Evolutionary conservation across 2,797 vertebrate genomes (phyloP).

Genomic region (Holocentrus rufus): DNA sequence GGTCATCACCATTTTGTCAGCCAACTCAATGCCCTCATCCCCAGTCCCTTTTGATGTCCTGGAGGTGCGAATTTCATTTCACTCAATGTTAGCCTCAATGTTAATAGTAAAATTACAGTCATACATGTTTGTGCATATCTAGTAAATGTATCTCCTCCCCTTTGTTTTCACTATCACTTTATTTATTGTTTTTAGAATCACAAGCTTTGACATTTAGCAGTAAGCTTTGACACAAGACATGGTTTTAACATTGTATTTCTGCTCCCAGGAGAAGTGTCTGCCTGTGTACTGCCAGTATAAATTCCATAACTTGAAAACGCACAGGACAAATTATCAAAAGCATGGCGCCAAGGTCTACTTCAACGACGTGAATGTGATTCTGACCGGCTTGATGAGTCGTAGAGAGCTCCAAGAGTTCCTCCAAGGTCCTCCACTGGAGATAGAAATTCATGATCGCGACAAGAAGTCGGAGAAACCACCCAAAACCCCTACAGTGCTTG

Average conservation of each 20-base stretch:
- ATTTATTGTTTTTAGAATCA: background rate
- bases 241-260: background rate
- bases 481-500: constrained; percentile 63
- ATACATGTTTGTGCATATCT: background rate
- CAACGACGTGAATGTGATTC: constrained; percentile 85
- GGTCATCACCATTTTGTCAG: constrained; percentile 83
- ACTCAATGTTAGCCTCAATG: background rate
- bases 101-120: no score
- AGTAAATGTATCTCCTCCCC: background rate
- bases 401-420: constrained; percentile 81
- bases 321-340: constrained; percentile 77
- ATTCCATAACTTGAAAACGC: constrained; percentile 75
- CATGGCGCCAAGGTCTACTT: constrained; percentile 82
- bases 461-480: constrained; percentile 61
- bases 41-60: constrained; percentile 78
- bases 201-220: background rate
- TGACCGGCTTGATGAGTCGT: constrained; percentile 78
- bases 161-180: background rate
- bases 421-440: constrained; percentile 82
- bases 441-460: constrained; percentile 89
- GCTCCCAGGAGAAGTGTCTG: constrained; percentile 78
- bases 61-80: constrained; percentile 73
- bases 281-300: constrained; percentile 88
- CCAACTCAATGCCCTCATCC: constrained; percentile 79
- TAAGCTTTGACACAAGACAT: background rate